phyloP scores from a whole-genome alignment of 2,113 vertebrate genomes.

The Albula glossodonta region DNA sequence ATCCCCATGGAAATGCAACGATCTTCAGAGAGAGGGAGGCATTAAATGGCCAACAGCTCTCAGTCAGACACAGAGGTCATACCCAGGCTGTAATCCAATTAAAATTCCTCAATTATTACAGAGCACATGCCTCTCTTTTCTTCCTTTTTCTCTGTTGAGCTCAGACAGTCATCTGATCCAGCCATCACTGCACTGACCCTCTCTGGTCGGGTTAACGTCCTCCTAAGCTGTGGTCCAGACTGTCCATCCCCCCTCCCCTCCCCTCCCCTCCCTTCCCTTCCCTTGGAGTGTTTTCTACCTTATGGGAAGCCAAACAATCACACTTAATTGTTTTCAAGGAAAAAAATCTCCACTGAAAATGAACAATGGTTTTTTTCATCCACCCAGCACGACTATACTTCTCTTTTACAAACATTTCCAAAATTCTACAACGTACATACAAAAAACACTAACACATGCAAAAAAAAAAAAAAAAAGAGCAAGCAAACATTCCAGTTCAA shows the following conservation, averaged over 20 bases:
- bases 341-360: background rate
- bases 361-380: background rate
- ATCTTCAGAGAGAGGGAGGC: constrained; percentile 8
- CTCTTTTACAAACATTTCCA: background rate
- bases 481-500: constrained; percentile 13
- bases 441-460: background rate
- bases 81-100: constrained; percentile 73
- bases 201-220: background rate
- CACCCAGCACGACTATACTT: background rate
- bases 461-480: background rate
- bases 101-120: constrained; percentile 74
- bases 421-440: background rate
- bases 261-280: background rate
- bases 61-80: constrained; percentile 65
- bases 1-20: background rate
- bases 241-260: constrained; percentile 5
- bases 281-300: background rate
- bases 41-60: constrained; percentile 50
- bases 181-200: constrained; percentile 34
- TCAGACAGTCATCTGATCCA: constrained; percentile 45
- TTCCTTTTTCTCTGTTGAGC: constrained; percentile 12
- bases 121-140: constrained; percentile 51
- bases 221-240: constrained; percentile 4
- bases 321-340: background rate
- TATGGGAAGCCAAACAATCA: background rate